Conservation (phyloP, 2,797 vertebrate species). For the Lutjanus argentimaculatus region DNA sequence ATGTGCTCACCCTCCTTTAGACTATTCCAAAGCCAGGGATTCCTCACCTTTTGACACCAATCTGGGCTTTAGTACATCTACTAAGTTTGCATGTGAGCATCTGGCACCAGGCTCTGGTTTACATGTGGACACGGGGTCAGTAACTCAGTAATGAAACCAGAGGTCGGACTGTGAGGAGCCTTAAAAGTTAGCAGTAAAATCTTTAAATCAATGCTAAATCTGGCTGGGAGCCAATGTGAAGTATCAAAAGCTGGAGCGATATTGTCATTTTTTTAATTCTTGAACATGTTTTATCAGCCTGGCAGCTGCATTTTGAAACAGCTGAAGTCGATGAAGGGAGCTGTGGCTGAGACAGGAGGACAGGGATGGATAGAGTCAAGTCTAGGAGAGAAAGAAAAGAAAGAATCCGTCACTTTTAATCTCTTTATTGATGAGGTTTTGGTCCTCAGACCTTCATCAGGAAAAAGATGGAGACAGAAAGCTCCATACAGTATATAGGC, state of each 20-base stretch:
- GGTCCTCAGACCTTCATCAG: not conserved
- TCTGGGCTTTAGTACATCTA: constrained; percentile 6
- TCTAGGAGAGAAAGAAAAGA: not conserved
- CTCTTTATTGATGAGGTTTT: not conserved
- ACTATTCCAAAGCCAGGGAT: not conserved
- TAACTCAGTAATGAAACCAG: not conserved
- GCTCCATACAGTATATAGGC: not conserved
- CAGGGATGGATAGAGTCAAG: not conserved
- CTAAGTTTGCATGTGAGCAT: constrained; percentile 1
- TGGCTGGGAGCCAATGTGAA: not conserved
- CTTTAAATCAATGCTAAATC: constrained; percentile 7
- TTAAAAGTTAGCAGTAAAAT: constrained; percentile 1
- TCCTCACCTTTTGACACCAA: constrained; percentile 14
- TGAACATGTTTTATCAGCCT: not conserved
- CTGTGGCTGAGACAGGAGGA: not conserved
- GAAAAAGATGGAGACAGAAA: not conserved
- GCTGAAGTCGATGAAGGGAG: not conserved
- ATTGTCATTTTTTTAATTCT: not conserved
- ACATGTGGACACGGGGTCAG: not conserved
- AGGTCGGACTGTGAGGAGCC: not conserved
- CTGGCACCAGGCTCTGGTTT: not conserved
- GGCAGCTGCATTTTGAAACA: not conserved
- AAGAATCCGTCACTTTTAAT: not conserved
- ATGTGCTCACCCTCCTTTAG: not conserved
- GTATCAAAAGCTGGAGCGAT: not conserved